A percentile compares a stretch with the other conserved stretches of the same genome.
phyloP scores from a whole-genome alignment of 2,888 invertebrate genomes.

The Pogonocherus hispidulus region DNA sequence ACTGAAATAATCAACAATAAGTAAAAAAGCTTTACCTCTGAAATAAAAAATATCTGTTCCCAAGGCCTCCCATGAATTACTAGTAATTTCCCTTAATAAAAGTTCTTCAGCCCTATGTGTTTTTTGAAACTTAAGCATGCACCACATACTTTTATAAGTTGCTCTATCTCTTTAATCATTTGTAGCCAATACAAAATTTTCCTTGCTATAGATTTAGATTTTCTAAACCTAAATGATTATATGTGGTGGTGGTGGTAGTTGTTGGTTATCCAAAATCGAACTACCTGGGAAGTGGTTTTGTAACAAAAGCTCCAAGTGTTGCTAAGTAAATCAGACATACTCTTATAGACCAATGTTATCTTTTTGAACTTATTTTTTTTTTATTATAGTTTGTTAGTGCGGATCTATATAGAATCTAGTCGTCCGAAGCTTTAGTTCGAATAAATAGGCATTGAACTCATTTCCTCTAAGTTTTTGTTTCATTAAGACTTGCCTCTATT shows the following conservation, averaged over 20 bases:
- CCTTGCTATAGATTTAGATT: background rate
- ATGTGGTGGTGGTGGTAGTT: too few species aligned
- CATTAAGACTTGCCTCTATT: too few species aligned
- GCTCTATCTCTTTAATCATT: background rate
- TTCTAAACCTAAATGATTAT: background rate
- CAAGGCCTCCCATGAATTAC: constrained; percentile 23
- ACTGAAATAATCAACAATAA: constrained; percentile 32
- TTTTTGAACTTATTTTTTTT: too few species aligned
- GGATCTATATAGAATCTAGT: too few species aligned
- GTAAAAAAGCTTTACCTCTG: constrained; percentile 3
- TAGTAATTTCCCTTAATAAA: constrained; percentile 20
- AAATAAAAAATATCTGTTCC: constrained; percentile 34
- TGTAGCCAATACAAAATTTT: background rate
- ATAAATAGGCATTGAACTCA: too few species aligned
- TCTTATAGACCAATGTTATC: too few species aligned
- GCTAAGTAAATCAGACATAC: too few species aligned
- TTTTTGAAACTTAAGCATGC: constrained; percentile 8
- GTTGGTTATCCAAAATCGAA: background rate
- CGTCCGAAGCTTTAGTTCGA: too few species aligned
- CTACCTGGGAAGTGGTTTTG: too few species aligned
- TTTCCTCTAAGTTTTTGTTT: too few species aligned
- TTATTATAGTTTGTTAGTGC: too few species aligned
- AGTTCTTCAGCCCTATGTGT: constrained; percentile 20
- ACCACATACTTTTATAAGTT: background rate
- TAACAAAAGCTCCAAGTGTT: too few species aligned